These are phyloP conservation scores for Oligia fasciuncula DNA, from an alignment of 2,888 invertebrate species.

Conservation along the genomic window DNA sequence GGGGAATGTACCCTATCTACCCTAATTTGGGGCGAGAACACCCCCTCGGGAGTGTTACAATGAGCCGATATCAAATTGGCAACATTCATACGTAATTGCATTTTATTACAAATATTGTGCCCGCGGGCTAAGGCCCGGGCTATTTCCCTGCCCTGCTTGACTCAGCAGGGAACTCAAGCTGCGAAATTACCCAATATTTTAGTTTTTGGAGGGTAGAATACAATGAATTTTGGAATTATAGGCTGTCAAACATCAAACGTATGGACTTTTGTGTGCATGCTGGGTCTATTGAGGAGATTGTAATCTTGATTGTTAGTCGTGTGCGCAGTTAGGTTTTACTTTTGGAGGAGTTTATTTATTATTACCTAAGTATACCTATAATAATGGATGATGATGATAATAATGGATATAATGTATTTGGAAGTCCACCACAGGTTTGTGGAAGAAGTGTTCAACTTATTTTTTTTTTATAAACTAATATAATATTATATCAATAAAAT, in stretches of 20 bases:
- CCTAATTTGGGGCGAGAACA: conserved; percentile 71
- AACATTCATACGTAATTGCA: conserved; percentile 81
- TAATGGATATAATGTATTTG: not conserved
- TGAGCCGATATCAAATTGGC: conserved; percentile 81
- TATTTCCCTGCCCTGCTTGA: conserved; percentile 52
- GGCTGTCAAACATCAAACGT: conserved; percentile 54
- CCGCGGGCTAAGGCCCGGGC: conserved; percentile 57
- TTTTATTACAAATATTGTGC: conserved; percentile 70
- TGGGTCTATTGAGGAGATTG: conserved; percentile 32
- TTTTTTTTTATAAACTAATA: not conserved
- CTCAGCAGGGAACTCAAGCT: conserved; percentile 52
- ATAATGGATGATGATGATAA: too few species aligned
- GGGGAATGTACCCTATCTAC: conserved; percentile 55
- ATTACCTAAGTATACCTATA: not conserved
- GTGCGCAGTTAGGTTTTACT: conserved; percentile 7
- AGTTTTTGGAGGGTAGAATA: conserved; percentile 49
- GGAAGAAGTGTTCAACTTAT: not conserved
- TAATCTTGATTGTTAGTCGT: conserved; percentile 6
- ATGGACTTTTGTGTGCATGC: conserved; percentile 33
- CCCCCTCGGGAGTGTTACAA: conserved; percentile 73
- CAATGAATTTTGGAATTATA: conserved; percentile 59
- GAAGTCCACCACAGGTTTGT: not conserved
- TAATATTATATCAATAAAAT: not conserved
- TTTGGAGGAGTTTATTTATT: not conserved
- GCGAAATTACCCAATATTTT: conserved; percentile 53